A percentile compares a stretch with the other conserved stretches of the same genome.
Conservation (phyloP, 2,888 invertebrate species). For the Phaonia tiefii region DNA sequence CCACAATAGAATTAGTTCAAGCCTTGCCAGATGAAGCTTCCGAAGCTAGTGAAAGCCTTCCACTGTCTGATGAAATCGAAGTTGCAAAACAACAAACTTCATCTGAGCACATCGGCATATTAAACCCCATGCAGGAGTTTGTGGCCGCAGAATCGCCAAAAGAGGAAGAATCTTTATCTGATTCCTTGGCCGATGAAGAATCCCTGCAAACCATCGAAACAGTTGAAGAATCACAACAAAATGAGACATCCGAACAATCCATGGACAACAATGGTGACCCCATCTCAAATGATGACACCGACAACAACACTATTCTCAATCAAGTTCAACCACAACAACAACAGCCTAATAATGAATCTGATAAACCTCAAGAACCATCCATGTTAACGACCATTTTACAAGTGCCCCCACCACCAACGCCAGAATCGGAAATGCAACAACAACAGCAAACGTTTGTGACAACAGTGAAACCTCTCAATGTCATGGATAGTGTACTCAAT, state of each 20-base stretch:
- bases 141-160: conserved; percentile 6
- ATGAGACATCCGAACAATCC: conserved; percentile 3
- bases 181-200: conserved; percentile 29
- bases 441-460: conserved; percentile 53
- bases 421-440: conserved; percentile 33
- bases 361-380: conserved; percentile 56
- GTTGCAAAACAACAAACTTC: conserved; percentile 2
- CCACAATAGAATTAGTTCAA: no score
- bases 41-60: neutral
- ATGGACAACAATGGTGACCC: neutral
- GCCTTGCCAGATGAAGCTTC: conserved; percentile 22
- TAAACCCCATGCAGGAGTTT: conserved; percentile 9
- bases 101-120: neutral
- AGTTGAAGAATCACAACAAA: conserved; percentile 13
- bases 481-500: conserved; percentile 75
- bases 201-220: conserved; percentile 27
- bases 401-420: conserved; percentile 55
- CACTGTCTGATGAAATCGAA: neutral
- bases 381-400: conserved; percentile 75
- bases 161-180: neutral
- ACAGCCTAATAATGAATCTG: no score
- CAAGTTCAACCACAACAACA: neutral
- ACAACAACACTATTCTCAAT: neutral
- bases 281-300: conserved; percentile 23
- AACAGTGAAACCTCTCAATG: conserved; percentile 67